Evolutionary conservation across 2,113 vertebrate species (phyloP).

Genomic region (Scolopax mira): DNA sequence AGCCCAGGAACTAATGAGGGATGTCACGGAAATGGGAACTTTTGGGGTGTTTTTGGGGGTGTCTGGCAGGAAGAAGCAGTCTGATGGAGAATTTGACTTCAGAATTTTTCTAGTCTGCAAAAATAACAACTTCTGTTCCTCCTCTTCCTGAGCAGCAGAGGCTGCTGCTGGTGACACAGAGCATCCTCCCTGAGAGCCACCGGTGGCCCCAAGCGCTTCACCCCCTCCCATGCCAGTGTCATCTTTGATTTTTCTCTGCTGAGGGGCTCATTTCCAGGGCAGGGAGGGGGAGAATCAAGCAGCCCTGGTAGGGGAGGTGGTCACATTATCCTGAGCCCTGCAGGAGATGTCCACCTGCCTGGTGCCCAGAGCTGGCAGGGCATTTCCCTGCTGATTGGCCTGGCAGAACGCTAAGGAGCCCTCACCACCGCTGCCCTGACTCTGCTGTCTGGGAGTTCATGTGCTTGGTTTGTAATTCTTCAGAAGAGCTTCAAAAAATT

Average conservation of each 20-base stretch:
- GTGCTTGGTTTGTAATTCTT: accelerated
- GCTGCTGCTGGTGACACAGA: not conserved
- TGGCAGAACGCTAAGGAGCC: not conserved
- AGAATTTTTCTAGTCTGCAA: not conserved
- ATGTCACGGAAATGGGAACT: accelerated
- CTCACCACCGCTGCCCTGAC: accelerated
- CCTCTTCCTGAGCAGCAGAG: accelerated
- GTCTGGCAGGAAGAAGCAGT: accelerated
- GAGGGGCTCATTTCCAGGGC: not conserved
- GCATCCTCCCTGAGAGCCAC: not conserved
- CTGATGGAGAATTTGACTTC: too few species aligned
- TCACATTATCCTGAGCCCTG: accelerated
- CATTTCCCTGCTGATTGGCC: accelerated
- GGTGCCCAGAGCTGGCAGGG: accelerated
- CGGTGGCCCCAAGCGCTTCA: accelerated
- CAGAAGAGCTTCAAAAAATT: not conserved
- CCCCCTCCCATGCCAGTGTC: accelerated
- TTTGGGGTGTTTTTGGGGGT: accelerated
- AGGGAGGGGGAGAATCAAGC: accelerated
- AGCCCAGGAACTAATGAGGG: accelerated
- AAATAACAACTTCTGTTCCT: not conserved
- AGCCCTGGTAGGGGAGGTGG: accelerated
- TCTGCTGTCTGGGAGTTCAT: accelerated
- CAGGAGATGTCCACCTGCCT: accelerated
- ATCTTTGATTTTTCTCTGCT: accelerated